A percentile compares a stretch with the other conserved stretches of the same genome.
These are phyloP conservation scores for Nycticryphes semicollaris DNA, from an alignment of 2,113 vertebrate species.

Conservation along the genomic window DNA sequence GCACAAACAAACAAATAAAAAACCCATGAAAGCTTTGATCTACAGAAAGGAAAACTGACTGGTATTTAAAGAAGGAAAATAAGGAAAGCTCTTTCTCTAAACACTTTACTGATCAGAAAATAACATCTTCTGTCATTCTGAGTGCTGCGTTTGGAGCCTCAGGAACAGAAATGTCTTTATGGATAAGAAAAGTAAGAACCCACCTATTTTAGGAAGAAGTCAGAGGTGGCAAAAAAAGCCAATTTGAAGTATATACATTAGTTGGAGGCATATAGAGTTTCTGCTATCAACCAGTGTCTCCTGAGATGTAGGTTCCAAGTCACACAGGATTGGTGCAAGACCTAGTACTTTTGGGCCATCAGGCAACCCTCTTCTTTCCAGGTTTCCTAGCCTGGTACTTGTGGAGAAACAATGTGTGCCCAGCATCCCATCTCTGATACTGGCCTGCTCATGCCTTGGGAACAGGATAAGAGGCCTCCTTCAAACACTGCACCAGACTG, in stretches of 20 bases:
- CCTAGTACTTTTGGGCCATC: not conserved
- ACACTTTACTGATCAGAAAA: slow-evolving; percentile 25
- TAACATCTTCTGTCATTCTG: not conserved
- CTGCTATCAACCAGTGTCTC: fast-evolving
- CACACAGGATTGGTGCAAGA: not conserved
- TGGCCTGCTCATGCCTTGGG: not conserved
- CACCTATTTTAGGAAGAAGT: not conserved
- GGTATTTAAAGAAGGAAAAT: slow-evolving; percentile 24
- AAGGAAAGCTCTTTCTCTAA: slow-evolving; percentile 9
- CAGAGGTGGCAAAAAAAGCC: not conserved
- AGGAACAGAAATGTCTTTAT: not conserved
- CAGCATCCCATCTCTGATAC: not conserved
- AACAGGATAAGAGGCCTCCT: not conserved
- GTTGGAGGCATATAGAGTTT: not conserved
- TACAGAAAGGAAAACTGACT: not conserved
- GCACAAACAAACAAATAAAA: not conserved
- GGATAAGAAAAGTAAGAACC: not conserved
- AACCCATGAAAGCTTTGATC: slow-evolving; percentile 19
- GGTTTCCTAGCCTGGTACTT: not conserved
- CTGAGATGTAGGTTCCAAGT: not conserved
- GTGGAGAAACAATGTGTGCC: not conserved
- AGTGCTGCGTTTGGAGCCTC: not conserved
- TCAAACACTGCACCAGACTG: not conserved
- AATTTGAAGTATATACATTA: not conserved
- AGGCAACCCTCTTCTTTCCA: not conserved